A percentile compares a stretch with the other conserved stretches of the same genome.
Conservation (phyloP, 2,888 invertebrate species). For the Lasioglossum zephyrum region DNA sequence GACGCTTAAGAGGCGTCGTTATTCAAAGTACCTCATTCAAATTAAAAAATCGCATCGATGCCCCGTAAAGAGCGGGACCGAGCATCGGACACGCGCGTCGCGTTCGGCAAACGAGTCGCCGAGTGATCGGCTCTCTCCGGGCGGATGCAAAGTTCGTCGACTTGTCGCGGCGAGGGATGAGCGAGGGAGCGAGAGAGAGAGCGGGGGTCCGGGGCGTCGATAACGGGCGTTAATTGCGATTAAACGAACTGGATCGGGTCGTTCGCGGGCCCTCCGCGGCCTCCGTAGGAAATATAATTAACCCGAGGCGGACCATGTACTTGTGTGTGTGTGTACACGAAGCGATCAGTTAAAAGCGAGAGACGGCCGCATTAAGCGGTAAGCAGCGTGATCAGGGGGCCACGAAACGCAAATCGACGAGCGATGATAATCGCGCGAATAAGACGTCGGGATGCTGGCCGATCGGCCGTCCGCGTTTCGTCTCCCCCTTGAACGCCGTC, state of each 20-base stretch:
- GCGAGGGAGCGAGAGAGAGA: not conserved
- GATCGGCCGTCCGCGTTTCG: constrained; percentile 46
- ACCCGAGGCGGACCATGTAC: constrained; percentile 11
- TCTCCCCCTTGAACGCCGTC: constrained; percentile 52
- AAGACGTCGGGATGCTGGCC: constrained; percentile 74
- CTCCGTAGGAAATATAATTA: constrained; percentile 49
- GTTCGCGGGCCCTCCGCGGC: not conserved
- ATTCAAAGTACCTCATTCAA: constrained; percentile 7
- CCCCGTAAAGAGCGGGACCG: not conserved
- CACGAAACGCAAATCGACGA: constrained; percentile 63
- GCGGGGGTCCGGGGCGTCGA: not conserved
- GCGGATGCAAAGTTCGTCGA: constrained; percentile 2
- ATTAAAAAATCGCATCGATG: not conserved
- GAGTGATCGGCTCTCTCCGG: constrained; percentile 2
- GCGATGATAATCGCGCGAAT: constrained; percentile 78
- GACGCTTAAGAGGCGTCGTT: not conserved
- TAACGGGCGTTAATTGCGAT: constrained; percentile 31
- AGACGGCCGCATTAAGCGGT: constrained; percentile 36
- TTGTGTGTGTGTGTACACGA: no score
- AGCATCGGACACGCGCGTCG: constrained; percentile 2
- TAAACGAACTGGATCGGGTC: not conserved
- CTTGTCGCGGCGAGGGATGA: not conserved
- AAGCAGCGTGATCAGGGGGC: constrained; percentile 40
- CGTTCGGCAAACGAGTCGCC: not conserved
- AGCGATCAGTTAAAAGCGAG: constrained; percentile 25